Base-by-base conservation (phyloP, 2,888 invertebrate genomes). In the Sphaerophoria taeniata region DNA sequence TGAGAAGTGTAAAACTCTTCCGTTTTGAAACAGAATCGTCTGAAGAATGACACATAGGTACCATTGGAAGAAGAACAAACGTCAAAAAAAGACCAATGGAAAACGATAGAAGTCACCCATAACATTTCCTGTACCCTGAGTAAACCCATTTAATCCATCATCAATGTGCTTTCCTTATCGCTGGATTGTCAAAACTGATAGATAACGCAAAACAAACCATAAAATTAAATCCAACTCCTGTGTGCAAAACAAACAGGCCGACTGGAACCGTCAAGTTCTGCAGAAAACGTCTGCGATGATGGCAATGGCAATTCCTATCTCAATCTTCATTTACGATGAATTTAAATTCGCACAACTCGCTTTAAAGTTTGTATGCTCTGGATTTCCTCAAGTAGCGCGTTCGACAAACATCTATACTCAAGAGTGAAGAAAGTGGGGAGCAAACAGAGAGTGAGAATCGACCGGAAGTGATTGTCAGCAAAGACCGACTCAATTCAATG, bases 401-500 rank as follows among this genome's bases (percentile, higher is more conserved):
- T 76, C 67, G 61, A 82, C 43, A 43, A 90, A 90, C 88, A 90
- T 89, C 90, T 90, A 90, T 89, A 90, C 90, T 90, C 90, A 90
- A 90, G 76, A 89, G 89, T 88, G 34, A 12, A 34, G 34, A 14
- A 14, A 43, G 24, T 24, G 16, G 36, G 58, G 43, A 36, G 9
- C 4, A 45, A 4, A 45, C 4, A 12, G 12, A 9, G 24, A 24
- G 16, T 16, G 12, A 49, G 1, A 89, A 89, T 89, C 90, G 89
- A 90, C 90, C 90, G 90, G 90, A 90, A 90, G 90, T 90, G 90
- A 90, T 89, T 89, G 89, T 88, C 88, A 84, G 86, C 47, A 49
- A 65, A 36, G 85, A 87, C 88, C 84, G 81, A 77, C 80, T 78
- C 70, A 72, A 71, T 75, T 74, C 86, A 73, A 82, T 84, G 84